Base-by-base conservation (phyloP, 2,888 invertebrate species). In the Notodromas monacha region DNA sequence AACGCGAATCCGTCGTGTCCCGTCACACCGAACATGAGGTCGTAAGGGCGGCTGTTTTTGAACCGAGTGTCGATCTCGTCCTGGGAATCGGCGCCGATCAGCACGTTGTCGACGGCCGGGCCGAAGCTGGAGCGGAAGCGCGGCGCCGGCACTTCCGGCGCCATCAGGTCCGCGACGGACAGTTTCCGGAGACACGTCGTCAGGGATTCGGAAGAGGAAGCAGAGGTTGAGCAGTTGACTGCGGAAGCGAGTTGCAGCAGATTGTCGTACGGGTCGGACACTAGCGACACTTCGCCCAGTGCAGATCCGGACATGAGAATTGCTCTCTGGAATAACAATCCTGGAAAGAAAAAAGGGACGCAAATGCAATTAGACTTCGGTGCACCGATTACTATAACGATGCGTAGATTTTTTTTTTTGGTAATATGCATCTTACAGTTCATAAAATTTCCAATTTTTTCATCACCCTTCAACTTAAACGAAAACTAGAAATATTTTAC, bases 61-160 rank as follows among this genome's bases (percentile, higher is more conserved):
- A 21, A 21, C 21, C n/a, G 21, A 6, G 6, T 21, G 6, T 21
- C 21, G 8, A n/a, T 6, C 6, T 6, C 21, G 21, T 21, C 21
- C 6, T 21, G 8, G 8, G n/a, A 59, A 42, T 61, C 60, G 12
- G 59, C 60, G 38, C 31, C 46, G 8, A 51, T 44, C 13, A 51
- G 47, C 53, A 62, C 73, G 39, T 79, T 79, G 49, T 84, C 84
- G 39, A 79, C 65, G 47, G 81, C 79, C 3, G 84, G 84, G n/a
- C 79, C 84, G 46, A 81, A 84, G 13, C 74, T 74, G 16, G 73
- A 67, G 31, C 79, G 59, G 49, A 74, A 76, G 21, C 65, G 54
- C 4, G 79, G 79, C 16, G 69, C 64, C 42, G 34, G 26, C 32
- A 74, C 57, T 40, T 61, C 8, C 8, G n/a, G 6, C 6, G 6